A percentile compares a stretch with the other conserved stretches of the same genome.
Conservation (phyloP, 2,113 vertebrate species). For the Corythornis vintsioides region DNA sequence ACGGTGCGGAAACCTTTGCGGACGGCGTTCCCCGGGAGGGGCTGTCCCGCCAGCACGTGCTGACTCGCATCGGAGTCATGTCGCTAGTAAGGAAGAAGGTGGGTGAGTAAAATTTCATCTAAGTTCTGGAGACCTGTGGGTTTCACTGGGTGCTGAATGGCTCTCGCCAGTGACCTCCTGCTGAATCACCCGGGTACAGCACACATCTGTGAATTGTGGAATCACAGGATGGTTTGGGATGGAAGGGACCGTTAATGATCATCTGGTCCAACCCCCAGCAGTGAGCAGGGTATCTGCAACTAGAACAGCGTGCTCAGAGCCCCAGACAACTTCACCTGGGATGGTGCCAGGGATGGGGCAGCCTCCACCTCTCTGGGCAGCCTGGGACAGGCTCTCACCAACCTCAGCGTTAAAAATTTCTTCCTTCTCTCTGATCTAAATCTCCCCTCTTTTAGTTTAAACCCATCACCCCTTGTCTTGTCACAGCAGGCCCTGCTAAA, state of each 20-base stretch:
- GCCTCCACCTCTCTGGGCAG: not conserved
- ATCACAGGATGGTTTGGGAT: not conserved
- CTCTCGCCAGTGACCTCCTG: accelerated
- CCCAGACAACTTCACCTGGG: not conserved
- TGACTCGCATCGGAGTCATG: slow-evolving; percentile 97
- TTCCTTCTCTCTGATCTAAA: not conserved
- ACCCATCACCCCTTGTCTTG: not conserved
- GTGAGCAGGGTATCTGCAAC: not conserved
- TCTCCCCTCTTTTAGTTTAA: not conserved
- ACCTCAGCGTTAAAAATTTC: not conserved
- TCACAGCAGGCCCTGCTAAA: not conserved
- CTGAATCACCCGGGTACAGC: not conserved
- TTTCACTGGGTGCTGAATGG: not conserved
- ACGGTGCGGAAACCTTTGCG: slow-evolving; percentile 94
- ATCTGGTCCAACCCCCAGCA: not conserved
- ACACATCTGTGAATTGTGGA: accelerated
- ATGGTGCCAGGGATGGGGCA: not conserved
- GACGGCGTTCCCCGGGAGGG: slow-evolving; percentile 95
- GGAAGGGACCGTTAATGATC: not conserved
- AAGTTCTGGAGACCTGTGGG: not conserved
- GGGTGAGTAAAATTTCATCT: slow-evolving; percentile 53
- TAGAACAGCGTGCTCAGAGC: not conserved
- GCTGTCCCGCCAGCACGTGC: slow-evolving; percentile 94
- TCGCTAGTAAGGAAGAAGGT: slow-evolving; percentile 99
- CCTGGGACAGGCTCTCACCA: not conserved